Evolutionary conservation across 2,888 invertebrate genomes (phyloP), one percentile per base, ranked within the genome.

Genomic region (Volucella zonaria): DNA sequence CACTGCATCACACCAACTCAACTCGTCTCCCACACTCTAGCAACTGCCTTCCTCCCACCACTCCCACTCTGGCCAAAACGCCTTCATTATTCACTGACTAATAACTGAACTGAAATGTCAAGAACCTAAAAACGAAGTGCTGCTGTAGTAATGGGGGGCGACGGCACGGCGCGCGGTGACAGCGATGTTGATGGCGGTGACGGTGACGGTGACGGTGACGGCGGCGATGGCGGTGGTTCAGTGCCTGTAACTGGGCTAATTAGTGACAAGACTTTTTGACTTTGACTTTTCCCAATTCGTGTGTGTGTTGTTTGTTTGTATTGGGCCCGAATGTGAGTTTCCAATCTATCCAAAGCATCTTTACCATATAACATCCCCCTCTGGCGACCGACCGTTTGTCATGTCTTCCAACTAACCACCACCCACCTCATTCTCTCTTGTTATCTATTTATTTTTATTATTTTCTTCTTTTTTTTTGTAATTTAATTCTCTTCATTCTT

Each of bases 231-330:
- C 73, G 59, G 81, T 81, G 80, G 80, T 85, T 85, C 85, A 81
- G 76, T 73, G 80, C 80, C 80, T 85, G 71, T 81, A 85, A 85
- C 85, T 81, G 80, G 85, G 85, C 85, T 85, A 85, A 85, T 85
- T 85, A 85, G 85, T 85, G 80, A 85, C 85, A 85, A 85, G 85
- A 80, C 85, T 85, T 85, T 83, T 85, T 85, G 85, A 85, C 85
- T 85, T 85, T 85, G 85, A 77, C 80, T 81, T 77, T 83, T 59
- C 66, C 31, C 31, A 31, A 49, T 71, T 66, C 75, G 54, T 74
- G 9, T 12, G 10, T 64, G 38, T 42, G 31, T 54, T 42, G 31
- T 54, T 3, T 54, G n/a, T 62, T 58, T 68, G 52, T 51, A 64
- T 56, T 40, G 51, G 38, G 56, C 31, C 49, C 62, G 64, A 61